phyloP scores from a whole-genome alignment of 1,140 invertebrate species.

The Trichonephila inaurata region DNA sequence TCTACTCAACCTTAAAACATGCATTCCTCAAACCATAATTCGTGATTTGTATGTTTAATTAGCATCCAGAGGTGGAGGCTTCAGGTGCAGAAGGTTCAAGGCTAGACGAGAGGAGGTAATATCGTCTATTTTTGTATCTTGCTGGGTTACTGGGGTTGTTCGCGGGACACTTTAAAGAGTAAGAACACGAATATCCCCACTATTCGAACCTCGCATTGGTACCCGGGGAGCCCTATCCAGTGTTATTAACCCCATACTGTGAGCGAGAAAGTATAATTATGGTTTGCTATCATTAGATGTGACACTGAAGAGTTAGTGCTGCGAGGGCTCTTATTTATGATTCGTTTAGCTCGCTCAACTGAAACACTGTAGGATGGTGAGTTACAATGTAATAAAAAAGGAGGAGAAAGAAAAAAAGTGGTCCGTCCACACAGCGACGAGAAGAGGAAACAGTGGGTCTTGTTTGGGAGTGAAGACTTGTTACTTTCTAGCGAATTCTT shows the following conservation, averaged over 20 bases:
- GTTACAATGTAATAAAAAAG: too few relatives aligned
- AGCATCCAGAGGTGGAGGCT: neutral
- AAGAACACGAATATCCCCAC: neutral
- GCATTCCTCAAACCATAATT: neutral
- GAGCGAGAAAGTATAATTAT: neutral
- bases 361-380: neutral
- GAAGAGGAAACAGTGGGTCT: too few relatives aligned
- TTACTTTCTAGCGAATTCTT: too few relatives aligned
- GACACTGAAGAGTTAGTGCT: neutral
- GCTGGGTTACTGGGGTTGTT: neutral
- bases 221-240: neutral
- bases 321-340: neutral
- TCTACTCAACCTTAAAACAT: neutral
- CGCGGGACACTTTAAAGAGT: neutral
- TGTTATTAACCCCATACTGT: slow-evolving; percentile 3
- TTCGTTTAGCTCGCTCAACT: neutral
- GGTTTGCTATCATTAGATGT: neutral
- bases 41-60: slow-evolving; percentile 21
- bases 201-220: neutral
- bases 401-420: too few relatives aligned
- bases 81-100: neutral
- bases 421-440: too few relatives aligned
- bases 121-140: neutral
- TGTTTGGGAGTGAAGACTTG: too few relatives aligned
- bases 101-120: neutral